Conservation (phyloP, 2,797 vertebrate genomes). For the Sciurus carolinensis region DNA sequence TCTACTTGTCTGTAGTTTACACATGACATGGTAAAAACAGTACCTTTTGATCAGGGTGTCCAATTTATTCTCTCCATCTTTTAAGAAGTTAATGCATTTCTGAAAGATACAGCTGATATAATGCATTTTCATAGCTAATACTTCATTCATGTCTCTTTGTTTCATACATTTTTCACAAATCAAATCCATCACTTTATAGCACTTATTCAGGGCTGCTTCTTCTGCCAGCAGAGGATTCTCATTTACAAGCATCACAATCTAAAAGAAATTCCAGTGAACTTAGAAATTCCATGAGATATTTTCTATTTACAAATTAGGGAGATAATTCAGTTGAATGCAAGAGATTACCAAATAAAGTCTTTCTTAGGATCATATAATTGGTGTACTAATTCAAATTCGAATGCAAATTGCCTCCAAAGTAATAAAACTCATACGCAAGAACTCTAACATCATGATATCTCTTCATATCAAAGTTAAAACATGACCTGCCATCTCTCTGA, state of each 20-base stretch:
- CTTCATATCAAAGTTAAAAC: not conserved
- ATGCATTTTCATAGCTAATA: constrained; percentile 99
- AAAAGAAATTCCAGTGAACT: constrained; percentile 66
- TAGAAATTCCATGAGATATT: not conserved
- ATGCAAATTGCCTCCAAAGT: not conserved
- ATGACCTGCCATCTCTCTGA: not conserved
- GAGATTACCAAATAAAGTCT: not conserved
- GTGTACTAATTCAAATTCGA: not conserved
- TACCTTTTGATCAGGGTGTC: constrained; percentile 96
- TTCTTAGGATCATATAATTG: not conserved
- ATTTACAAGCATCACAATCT: constrained; percentile 96
- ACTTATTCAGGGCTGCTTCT: constrained; percentile 94
- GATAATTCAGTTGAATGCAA: not conserved
- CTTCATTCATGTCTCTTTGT: constrained; percentile 99
- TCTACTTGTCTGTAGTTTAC: not conserved
- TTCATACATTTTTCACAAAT: constrained; percentile 99
- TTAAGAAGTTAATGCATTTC: constrained; percentile 94
- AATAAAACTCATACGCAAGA: not conserved
- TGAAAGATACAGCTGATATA: constrained; percentile 97
- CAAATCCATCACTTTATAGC: constrained; percentile 95
- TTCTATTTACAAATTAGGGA: not conserved
- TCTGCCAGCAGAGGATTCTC: constrained; percentile 96
- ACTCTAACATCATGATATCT: not conserved
- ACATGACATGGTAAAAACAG: not conserved
- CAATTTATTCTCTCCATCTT: constrained; percentile 94